Base-by-base conservation (phyloP, 1,140 invertebrate genomes). In the Agraylea sexmaculata region DNA sequence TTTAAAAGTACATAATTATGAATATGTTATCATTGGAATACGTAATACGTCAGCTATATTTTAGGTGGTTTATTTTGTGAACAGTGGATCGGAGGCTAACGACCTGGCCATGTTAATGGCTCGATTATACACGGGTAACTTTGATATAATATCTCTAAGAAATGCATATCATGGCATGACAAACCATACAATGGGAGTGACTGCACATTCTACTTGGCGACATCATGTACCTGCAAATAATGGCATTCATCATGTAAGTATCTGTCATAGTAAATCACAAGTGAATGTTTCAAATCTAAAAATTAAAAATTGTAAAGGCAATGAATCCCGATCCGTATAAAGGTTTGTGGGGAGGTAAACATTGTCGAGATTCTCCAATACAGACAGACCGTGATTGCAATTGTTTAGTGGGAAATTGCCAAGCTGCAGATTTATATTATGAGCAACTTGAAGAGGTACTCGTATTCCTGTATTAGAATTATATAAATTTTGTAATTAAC, bases 51-150 rank as follows among this genome's bases (percentile, higher is more conserved):
- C n/a, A n/a, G n/a, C n/a, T n/a, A n/a, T 4, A n/a, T 53, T 62
- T 4, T 53, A 83, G 75, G 78, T 85, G 11, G 82, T 88, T 13
- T 95, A 94, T 59, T 78, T 96, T 52, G 83, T 90, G 0, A 99
- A 98, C 56, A 95, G 89, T 57, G 93, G 94, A 0, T 92, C 89
- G 5, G 94, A 98, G 68, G 93, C 94, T 0, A 98, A 96, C 60
- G 94, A 98, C 58, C 63, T 98, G 25, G 93, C 93, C 0, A 70
- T 92, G 42, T 54, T 91, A 10, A 73, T 99, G 63, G 84, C 92
- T 0, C 70, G 89, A 48, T 53, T 87, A 0, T 76, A 90, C 54
- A 95, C 92, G 0, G 77, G 79, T 3, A 77, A 84, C 43, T 80
- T 78, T 53, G 88, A 96, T 50, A 71, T 94, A 4, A 63, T 98